Evolutionary conservation across 2,797 vertebrate species (phyloP).

Genomic region (Danio jaintianensis): DNA sequence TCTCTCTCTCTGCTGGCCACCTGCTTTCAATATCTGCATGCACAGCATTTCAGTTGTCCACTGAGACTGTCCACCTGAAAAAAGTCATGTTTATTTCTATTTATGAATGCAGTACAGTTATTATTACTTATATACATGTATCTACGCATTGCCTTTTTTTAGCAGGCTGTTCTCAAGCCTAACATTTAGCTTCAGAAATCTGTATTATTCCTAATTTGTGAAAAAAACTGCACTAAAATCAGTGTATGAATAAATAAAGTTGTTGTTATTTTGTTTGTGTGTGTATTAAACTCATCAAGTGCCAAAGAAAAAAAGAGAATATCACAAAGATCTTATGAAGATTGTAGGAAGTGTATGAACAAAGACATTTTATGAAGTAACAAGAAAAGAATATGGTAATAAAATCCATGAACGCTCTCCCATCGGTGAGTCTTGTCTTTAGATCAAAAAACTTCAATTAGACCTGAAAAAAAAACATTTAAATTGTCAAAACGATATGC

Average conservation of each 20-base stretch:
- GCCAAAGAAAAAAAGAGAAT: not conserved
- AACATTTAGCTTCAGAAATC: not conserved
- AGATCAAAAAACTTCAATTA: conserved; percentile 41
- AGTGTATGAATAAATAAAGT: not conserved
- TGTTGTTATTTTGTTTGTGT: too few species aligned
- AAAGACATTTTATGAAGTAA: conserved; percentile 46
- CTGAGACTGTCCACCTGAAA: conserved; percentile 9
- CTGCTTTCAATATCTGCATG: conserved; percentile 22
- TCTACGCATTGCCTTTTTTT: not conserved
- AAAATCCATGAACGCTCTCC: conserved; percentile 36
- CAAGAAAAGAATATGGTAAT: conserved; percentile 45
- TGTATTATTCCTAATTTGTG: not conserved
- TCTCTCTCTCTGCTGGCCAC: conserved; percentile 12
- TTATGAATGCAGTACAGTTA: not conserved
- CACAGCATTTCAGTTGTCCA: not conserved
- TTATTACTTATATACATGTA: not conserved
- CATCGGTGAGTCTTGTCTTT: conserved; percentile 29
- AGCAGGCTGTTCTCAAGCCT: not conserved
- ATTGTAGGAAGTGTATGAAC: conserved; percentile 50
- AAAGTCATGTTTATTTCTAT: not conserved
- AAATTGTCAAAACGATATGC: conserved; percentile 35
- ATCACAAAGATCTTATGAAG: not conserved
- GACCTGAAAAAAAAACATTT: conserved; percentile 7
- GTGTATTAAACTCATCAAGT: conserved; percentile 7
- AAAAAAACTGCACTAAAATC: not conserved